These are phyloP conservation scores for Spicauda simplicius DNA, from an alignment of 2,888 invertebrate genomes.

Conservation along the genomic window DNA sequence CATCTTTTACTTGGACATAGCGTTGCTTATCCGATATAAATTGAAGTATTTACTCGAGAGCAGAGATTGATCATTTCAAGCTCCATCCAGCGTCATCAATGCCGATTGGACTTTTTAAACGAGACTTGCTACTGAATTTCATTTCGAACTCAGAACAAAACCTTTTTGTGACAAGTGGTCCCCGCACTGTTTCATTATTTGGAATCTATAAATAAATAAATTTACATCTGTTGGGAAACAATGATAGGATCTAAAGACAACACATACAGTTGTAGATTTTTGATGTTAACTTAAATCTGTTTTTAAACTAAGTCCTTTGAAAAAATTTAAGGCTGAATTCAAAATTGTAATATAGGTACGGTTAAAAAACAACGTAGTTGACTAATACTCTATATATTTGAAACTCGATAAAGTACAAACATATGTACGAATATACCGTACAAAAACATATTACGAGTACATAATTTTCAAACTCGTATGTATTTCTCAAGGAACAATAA, in stretches of 20 bases:
- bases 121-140: neutral
- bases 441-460: no score
- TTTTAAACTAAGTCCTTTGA: neutral
- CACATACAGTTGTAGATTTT: neutral
- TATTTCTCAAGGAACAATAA: no score
- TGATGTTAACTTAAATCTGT: neutral
- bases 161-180: neutral
- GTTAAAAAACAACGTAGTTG: no score
- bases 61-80: neutral
- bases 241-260: neutral
- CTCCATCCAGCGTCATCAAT: neutral
- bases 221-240: neutral
- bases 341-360: no score
- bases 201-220: neutral
- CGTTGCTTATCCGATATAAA: neutral
- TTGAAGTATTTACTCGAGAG: neutral
- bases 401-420: no score
- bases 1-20: neutral
- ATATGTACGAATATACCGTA: no score
- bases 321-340: neutral
- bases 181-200: slow-evolving; percentile 1
- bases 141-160: slow-evolving; percentile 1
- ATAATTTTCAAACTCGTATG: no score
- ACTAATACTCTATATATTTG: no score
- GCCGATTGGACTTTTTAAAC: neutral